phyloP scores from a whole-genome alignment of 2,888 invertebrate species.

The Bedellia somnulentella region DNA sequence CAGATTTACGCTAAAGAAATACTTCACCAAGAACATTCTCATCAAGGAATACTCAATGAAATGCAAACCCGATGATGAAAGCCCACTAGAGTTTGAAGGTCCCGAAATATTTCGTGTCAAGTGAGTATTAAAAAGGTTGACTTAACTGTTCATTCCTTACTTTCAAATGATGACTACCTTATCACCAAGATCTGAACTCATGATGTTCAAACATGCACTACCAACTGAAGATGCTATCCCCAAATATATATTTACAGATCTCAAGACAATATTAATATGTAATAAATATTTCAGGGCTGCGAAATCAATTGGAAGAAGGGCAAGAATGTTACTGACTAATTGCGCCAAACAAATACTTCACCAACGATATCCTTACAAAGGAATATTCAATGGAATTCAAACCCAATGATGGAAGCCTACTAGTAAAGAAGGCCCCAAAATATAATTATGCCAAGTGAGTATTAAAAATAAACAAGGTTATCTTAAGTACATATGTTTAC shows the following conservation, averaged over 20 bases:
- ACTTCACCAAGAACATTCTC: conserved; percentile 79
- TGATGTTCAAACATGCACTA: conserved; percentile 16
- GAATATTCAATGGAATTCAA: conserved; percentile 88
- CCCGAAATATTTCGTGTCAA: conserved; percentile 91
- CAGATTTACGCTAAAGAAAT: conserved; percentile 89
- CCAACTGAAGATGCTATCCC: conserved; percentile 12
- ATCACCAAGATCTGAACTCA: conserved; percentile 16
- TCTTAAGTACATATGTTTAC: too few relatives aligned
- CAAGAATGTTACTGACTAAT: conserved; percentile 94
- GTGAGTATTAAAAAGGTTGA: conserved; percentile 61
- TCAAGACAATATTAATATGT: too few relatives aligned
- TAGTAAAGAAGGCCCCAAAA: conserved; percentile 93
- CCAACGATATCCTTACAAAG: conserved; percentile 83
- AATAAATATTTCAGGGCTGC: too few relatives aligned
- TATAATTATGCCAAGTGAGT: conserved; percentile 83
- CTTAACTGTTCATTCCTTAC: too few relatives aligned
- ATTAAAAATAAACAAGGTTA: too few relatives aligned
- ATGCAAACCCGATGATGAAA: conserved; percentile 82
- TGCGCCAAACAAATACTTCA: conserved; percentile 88
- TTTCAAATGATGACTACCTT: conserved; percentile 23
- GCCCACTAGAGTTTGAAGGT: conserved; percentile 89
- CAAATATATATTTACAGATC: too few relatives aligned
- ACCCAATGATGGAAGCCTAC: conserved; percentile 82
- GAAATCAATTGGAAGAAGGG: conserved; percentile 96
- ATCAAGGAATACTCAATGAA: conserved; percentile 93